Base-by-base conservation (phyloP, 2,113 vertebrate species). In the Grantiella picta region DNA sequence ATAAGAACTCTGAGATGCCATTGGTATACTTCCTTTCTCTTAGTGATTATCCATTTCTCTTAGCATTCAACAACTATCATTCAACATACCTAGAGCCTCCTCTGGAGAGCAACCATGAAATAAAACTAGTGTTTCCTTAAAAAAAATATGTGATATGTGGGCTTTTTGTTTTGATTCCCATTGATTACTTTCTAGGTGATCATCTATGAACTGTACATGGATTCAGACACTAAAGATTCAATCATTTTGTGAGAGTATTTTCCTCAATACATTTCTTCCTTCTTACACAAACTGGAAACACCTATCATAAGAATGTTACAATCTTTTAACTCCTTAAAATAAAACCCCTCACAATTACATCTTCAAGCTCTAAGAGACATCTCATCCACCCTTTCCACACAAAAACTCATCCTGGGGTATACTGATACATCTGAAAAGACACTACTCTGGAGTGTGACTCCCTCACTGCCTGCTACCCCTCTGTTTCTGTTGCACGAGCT, bases 291-390 rank as follows among this genome's bases (percentile, higher is more conserved):
- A 78, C 20, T 53, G 64, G 60, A 89, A 94, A 40, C 19, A 44
- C 0, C 0, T 60, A 56, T n/a, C 3, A 1, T 38, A 75, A 64
- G 27, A 50, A 27, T 19, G 36, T 40, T 47, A 49, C 9, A 40
- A 33, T 49, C 11, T 81, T 65, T 77, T 40, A 44, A 45, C n/a
- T 73, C 31, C 31, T 49, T 33, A 72, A 72, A 76, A 57, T 18
- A 2, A 0, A 36, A 25, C 4, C n/a, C 25, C 15, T 4, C 4
- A 19, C 52, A 54, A 53, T 45, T 12, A 2, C 28, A 53, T 50
- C 15, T 69, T 50, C 28, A 27, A 63, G 42, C n/a, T 91, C 20
- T 49, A 63, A 52, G 31, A 73, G 47, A 38, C 36, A 42, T 56
- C 16, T 59, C 21, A 52, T 56, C 16, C 23, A 52, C 5, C 4